phyloP scores from a whole-genome alignment of 2,113 vertebrate genomes.

The Proteles cristata region DNA sequence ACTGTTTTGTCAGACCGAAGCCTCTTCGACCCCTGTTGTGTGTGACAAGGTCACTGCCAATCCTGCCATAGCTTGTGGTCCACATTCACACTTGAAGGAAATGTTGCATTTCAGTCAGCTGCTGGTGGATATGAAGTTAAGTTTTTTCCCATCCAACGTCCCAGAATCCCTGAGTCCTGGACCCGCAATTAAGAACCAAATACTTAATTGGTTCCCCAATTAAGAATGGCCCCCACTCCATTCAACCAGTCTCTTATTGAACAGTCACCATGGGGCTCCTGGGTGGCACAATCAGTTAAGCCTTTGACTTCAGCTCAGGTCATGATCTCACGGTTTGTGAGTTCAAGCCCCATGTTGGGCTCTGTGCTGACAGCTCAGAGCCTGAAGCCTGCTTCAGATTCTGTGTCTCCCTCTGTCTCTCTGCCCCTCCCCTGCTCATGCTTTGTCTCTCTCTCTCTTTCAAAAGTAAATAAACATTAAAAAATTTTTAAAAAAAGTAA shows the following conservation, averaged over 20 bases:
- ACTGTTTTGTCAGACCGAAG: not conserved
- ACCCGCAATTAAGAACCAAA: not conserved
- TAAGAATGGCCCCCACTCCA: not conserved
- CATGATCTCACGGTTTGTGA: too few relatives aligned
- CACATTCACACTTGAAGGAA: not conserved
- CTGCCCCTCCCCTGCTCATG: too few relatives aligned
- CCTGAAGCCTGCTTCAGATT: too few relatives aligned
- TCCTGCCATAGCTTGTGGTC: rapidly evolving
- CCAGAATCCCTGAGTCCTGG: not conserved
- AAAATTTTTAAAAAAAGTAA: not conserved
- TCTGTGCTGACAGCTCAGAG: too few relatives aligned
- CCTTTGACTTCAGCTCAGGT: too few relatives aligned
- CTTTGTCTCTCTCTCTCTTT: too few relatives aligned
- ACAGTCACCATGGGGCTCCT: not conserved
- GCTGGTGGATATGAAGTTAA: not conserved
- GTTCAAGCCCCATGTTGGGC: too few relatives aligned
- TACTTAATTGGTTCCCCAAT: too few relatives aligned
- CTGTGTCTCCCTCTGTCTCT: too few relatives aligned
- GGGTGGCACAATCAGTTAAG: too few relatives aligned
- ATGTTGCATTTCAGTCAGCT: not conserved
- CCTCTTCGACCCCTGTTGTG: not conserved
- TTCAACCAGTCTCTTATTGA: not conserved
- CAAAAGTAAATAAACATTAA: too few relatives aligned
- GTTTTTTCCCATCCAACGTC: not conserved
- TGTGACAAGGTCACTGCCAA: not conserved